Evolutionary conservation across 2,113 vertebrate species (phyloP).

Genomic region (Vombatus ursinus): DNA sequence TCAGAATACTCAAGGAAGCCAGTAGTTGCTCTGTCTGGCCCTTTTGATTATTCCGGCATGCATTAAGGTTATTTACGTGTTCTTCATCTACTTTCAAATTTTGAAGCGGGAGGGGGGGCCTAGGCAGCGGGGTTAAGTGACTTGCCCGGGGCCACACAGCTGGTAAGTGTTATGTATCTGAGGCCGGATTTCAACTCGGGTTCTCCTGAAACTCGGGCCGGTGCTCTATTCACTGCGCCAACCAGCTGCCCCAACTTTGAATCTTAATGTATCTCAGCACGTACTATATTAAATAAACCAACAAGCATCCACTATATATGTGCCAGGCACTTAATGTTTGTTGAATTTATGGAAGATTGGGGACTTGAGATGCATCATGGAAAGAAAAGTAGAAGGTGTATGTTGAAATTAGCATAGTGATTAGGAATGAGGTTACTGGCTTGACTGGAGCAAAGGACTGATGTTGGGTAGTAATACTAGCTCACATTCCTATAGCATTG

Average conservation of each 20-base stretch:
- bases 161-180: too few relatives aligned
- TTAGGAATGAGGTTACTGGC: not conserved
- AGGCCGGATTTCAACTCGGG: too few relatives aligned
- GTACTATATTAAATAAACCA: rapidly evolving
- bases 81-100: too few relatives aligned
- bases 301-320: not conserved
- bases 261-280: not conserved
- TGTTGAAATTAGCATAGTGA: not conserved
- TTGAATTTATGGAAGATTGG: not conserved
- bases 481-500: too few relatives aligned
- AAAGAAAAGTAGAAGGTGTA: not conserved
- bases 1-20: not conserved
- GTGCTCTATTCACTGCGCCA: too few relatives aligned
- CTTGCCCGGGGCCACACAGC: too few relatives aligned
- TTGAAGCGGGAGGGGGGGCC: too few relatives aligned
- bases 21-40: not conserved
- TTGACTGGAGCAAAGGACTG: not conserved
- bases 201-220: too few relatives aligned
- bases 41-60: not conserved
- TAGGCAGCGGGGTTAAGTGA: too few relatives aligned
- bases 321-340: not conserved
- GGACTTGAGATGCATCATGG: not conserved
- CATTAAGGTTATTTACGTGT: not conserved
- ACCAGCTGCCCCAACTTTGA: not conserved
- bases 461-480: not conserved